Conservation (phyloP, 2,113 vertebrate genomes). For the Hepsetus odoe region DNA sequence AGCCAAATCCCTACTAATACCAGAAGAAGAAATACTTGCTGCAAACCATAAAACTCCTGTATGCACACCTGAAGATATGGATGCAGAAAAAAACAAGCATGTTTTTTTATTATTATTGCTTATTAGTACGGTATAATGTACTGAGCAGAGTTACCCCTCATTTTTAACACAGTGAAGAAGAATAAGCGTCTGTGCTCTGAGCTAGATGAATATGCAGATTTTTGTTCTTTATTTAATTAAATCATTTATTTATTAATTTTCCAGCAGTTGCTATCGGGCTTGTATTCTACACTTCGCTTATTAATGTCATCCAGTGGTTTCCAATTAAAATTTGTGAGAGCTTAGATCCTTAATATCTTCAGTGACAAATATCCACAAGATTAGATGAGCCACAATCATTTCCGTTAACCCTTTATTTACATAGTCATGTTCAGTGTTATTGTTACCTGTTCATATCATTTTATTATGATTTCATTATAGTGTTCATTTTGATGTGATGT, state of each 20-base stretch:
- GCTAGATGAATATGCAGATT: constrained; percentile 10
- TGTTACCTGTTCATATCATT: not conserved
- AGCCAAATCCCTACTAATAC: not conserved
- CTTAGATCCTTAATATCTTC: not conserved
- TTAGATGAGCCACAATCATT: not conserved
- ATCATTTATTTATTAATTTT: constrained; percentile 2
- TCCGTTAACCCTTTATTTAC: not conserved
- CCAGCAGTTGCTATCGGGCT: constrained; percentile 40
- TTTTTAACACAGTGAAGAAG: not conserved
- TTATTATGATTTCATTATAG: not conserved
- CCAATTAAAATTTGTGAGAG: constrained; percentile 2
- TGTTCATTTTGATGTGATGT: too few species aligned
- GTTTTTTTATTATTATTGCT: not conserved
- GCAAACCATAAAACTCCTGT: not conserved
- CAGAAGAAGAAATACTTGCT: too few species aligned
- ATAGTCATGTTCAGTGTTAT: not conserved
- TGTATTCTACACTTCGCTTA: constrained; percentile 61
- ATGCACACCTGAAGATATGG: not conserved
- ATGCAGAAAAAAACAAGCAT: not conserved
- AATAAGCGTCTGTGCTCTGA: not conserved
- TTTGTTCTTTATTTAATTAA: not conserved
- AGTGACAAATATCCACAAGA: not conserved
- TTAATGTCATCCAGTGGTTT: not conserved
- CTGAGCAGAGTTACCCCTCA: not conserved
- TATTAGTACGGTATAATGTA: not conserved